These are phyloP conservation scores for Drusus annulatus DNA, from an alignment of 1,140 invertebrate species.

Conservation along the genomic window DNA sequence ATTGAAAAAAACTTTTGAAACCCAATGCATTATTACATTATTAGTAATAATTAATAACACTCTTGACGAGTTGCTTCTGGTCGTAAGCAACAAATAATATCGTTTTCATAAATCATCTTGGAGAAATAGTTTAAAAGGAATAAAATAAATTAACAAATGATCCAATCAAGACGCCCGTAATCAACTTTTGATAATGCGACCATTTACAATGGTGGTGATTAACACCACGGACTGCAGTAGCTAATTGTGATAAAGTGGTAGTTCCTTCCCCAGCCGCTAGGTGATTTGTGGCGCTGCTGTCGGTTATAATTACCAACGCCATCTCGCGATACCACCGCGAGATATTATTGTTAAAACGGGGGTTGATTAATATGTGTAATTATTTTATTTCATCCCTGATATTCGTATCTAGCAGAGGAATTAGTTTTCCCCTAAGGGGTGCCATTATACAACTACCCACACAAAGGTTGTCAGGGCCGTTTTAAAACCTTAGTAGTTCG, in stretches of 20 bases:
- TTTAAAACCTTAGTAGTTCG: no score
- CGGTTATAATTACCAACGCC: constrained; percentile 55
- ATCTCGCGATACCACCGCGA: constrained; percentile 42
- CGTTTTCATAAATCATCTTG: no score
- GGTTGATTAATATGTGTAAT: constrained; percentile 39
- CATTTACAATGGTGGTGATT: constrained; percentile 33
- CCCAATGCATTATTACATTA: no score
- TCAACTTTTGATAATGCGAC: constrained; percentile 1
- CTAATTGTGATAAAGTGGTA: background rate
- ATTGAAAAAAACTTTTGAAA: no score
- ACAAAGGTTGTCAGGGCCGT: no score
- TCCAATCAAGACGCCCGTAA: no score
- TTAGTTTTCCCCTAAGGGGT: constrained; percentile 9
- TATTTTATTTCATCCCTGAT: constrained; percentile 31
- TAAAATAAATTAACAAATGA: no score
- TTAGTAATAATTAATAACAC: no score
- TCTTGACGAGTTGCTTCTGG: no score
- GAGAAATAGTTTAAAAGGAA: no score
- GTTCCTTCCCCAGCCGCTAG: constrained; percentile 44
- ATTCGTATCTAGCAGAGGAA: background rate
- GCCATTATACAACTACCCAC: no score
- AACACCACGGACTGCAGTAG: constrained; percentile 1
- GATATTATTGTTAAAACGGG: constrained; percentile 41
- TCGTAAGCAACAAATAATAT: no score
- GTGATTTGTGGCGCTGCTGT: constrained; percentile 55